Evolutionary conservation across 2,888 invertebrate species (phyloP).

Genomic region (Amphipyra tragopoginis): DNA sequence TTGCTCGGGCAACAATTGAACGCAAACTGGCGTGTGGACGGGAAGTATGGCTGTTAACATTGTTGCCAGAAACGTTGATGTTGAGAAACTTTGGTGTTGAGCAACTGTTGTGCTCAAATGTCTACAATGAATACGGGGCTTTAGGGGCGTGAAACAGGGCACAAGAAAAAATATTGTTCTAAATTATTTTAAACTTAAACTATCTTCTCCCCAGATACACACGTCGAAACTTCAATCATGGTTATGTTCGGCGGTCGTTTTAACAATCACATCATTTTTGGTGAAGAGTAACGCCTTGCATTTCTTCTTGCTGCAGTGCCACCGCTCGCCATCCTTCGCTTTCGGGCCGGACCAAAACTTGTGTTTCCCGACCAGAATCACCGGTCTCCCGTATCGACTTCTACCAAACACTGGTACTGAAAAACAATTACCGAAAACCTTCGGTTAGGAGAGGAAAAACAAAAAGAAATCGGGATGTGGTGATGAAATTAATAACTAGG

Average conservation of each 20-base stretch:
- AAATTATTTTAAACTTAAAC: too few relatives aligned
- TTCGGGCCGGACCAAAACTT: slow-evolving; percentile 55
- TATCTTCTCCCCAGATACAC: neutral
- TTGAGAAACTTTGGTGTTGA: too few relatives aligned
- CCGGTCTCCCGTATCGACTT: slow-evolving; percentile 57
- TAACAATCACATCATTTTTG: slow-evolving; percentile 65
- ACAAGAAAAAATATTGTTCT: too few relatives aligned
- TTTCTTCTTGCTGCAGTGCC: slow-evolving; percentile 62
- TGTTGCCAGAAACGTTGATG: too few relatives aligned
- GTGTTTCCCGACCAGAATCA: slow-evolving; percentile 66
- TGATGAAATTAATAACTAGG: neutral
- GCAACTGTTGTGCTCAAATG: too few relatives aligned
- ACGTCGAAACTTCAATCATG: slow-evolving; percentile 49
- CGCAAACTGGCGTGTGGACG: too few relatives aligned
- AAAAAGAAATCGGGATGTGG: slow-evolving; percentile 20
- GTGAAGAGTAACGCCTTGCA: slow-evolving; percentile 69
- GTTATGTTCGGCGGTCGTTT: slow-evolving; percentile 66
- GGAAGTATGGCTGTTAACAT: too few relatives aligned
- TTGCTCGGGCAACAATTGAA: too few relatives aligned
- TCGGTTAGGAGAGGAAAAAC: slow-evolving; percentile 23
- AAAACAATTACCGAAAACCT: slow-evolving; percentile 48
- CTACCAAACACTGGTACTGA: slow-evolving; percentile 66
- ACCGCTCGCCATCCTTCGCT: slow-evolving; percentile 38
- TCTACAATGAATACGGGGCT: too few relatives aligned
- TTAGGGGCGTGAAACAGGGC: too few relatives aligned